These are phyloP conservation scores for Nomia melanderi DNA, from an alignment of 1,140 invertebrate genomes.

Conservation along the genomic window DNA sequence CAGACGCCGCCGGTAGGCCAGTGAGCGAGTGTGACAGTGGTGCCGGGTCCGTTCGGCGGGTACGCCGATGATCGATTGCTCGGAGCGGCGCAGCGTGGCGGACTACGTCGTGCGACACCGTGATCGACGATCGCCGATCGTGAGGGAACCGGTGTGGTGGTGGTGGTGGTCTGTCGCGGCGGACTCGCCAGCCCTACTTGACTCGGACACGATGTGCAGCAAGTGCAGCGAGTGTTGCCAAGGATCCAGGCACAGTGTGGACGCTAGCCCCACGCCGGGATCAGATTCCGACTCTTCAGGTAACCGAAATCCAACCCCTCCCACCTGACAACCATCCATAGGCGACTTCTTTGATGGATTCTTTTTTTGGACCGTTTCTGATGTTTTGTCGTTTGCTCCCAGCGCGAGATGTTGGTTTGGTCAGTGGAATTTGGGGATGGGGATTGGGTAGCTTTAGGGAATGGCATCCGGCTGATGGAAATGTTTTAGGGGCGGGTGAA, in stretches of 20 bases:
- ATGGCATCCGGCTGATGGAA: no score
- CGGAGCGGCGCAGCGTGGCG: constrained; percentile 15
- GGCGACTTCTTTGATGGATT: no score
- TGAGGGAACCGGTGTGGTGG: background rate
- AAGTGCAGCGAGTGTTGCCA: constrained; percentile 80
- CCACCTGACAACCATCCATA: no score
- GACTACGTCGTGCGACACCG: constrained; percentile 4
- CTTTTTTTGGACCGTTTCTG: no score
- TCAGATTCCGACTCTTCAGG: constrained; percentile 77
- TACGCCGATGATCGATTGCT: constrained; percentile 37
- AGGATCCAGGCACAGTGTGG: constrained; percentile 76
- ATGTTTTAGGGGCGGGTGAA: no score
- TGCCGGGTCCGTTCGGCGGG: background rate
- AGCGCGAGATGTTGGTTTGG: no score
- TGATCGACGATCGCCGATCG: constrained; percentile 13
- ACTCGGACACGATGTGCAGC: constrained; percentile 76
- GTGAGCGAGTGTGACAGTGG: background rate
- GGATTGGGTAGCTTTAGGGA: no score
- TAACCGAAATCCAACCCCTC: constrained; percentile 51
- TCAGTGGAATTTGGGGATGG: no score
- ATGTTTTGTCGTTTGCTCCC: no score
- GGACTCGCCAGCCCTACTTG: background rate
- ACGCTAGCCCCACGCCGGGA: constrained; percentile 76
- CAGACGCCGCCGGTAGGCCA: no score
- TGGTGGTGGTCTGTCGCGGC: background rate